Percentiles rank a stretch among this genome's conserved stretches.
Evolutionary conservation across 2,888 invertebrate genomes (phyloP).

Genomic region (Allolobophora icterica): DNA sequence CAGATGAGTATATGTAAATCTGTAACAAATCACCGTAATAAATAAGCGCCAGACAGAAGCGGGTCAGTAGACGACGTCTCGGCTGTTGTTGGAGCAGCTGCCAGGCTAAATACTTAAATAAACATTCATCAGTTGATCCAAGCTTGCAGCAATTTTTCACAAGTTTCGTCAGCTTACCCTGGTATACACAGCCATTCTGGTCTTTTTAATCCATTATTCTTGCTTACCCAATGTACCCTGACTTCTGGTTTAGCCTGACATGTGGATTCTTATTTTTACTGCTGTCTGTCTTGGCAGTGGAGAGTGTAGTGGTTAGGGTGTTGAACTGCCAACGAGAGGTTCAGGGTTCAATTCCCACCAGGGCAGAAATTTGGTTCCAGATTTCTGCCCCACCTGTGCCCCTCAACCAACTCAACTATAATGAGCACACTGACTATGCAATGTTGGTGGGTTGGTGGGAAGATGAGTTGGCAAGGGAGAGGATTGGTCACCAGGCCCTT

Average conservation of each 20-base stretch:
- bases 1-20: background rate
- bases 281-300: background rate
- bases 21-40: background rate
- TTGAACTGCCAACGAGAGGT: too few relatives aligned
- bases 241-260: background rate
- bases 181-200: background rate
- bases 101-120: background rate
- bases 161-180: background rate
- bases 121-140: background rate
- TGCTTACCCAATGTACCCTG: background rate
- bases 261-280: background rate
- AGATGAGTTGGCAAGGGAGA: too few relatives aligned
- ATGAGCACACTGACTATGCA: too few relatives aligned
- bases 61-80: background rate
- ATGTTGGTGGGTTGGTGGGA: too few relatives aligned
- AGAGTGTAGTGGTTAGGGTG: too few relatives aligned
- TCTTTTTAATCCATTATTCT: slow-evolving; percentile 17
- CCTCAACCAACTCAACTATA: too few relatives aligned
- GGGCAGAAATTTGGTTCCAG: too few relatives aligned
- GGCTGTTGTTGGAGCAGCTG: background rate
- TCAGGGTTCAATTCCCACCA: too few relatives aligned
- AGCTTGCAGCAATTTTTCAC: slow-evolving; percentile 6
- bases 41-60: background rate
- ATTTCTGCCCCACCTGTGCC: too few relatives aligned
- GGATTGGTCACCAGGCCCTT: too few relatives aligned